Conservation (phyloP, 1,140 invertebrate genomes). For the Aphelenchoides avenae region DNA sequence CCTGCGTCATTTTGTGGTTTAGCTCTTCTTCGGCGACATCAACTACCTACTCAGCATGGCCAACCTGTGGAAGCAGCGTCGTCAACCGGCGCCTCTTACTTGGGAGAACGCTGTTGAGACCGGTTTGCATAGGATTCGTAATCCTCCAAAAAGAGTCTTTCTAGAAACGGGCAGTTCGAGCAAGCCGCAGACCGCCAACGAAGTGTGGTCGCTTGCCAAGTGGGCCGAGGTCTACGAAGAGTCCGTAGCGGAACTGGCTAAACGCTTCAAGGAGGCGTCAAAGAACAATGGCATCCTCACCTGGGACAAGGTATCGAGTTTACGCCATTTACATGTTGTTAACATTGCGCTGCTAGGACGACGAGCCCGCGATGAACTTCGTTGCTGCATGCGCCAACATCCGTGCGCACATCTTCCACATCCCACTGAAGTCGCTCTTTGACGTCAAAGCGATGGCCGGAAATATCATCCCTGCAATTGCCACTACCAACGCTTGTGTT, state of each 20-base stretch:
- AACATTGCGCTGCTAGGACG: slow-evolving; percentile 66
- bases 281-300: slow-evolving; percentile 20
- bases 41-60: slow-evolving; percentile 88
- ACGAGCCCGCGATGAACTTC: slow-evolving; percentile 87
- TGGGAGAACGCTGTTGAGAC: slow-evolving; percentile 51
- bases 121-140: neutral
- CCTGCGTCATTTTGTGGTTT: slow-evolving; percentile 59
- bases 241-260: slow-evolving; percentile 66
- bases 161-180: slow-evolving; percentile 14
- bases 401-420: slow-evolving; percentile 82
- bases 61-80: slow-evolving; percentile 83
- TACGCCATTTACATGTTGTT: neutral
- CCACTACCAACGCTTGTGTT: slow-evolving; percentile 94
- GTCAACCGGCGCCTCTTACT: slow-evolving; percentile 74
- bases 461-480: slow-evolving; percentile 93
- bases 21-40: slow-evolving; percentile 92
- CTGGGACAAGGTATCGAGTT: slow-evolving; percentile 31
- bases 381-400: slow-evolving; percentile 91
- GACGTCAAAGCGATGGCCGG: slow-evolving; percentile 98
- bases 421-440: slow-evolving; percentile 79
- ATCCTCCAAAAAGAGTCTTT: neutral
- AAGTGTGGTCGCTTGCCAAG: slow-evolving; percentile 74
- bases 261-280: slow-evolving; percentile 32
- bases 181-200: slow-evolving; percentile 39
- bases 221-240: slow-evolving; percentile 72